Evolutionary conservation across 2,113 vertebrate genomes (phyloP).

Genomic region (Ginglymostoma cirratum): DNA sequence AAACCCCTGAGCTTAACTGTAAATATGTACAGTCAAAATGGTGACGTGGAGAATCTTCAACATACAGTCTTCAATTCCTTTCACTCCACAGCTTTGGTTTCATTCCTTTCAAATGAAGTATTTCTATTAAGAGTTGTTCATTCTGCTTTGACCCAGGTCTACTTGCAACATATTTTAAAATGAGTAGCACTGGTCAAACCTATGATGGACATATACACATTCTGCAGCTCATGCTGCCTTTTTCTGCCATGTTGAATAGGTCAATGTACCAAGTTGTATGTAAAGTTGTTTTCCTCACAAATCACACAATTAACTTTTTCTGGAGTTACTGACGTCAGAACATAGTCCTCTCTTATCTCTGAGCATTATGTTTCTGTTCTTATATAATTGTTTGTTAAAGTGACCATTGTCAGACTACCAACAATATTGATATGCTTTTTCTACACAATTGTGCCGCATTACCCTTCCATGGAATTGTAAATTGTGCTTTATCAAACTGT

Average conservation of each 20-base stretch:
- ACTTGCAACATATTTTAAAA: neutral
- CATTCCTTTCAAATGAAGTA: conserved; percentile 11
- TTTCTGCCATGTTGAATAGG: neutral
- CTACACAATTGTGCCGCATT: conserved; percentile 10
- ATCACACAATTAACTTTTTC: neutral
- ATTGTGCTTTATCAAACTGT: conserved; percentile 5
- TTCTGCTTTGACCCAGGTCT: neutral
- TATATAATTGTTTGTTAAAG: conserved; percentile 18
- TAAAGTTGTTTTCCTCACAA: neutral
- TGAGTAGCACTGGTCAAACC: neutral
- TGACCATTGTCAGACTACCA: neutral
- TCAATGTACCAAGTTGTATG: neutral
- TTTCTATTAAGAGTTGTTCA: conserved; percentile 1
- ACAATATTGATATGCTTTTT: neutral
- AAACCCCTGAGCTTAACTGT: conserved; percentile 60
- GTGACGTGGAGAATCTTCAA: conserved; percentile 39
- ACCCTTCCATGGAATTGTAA: conserved; percentile 6
- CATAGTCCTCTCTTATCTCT: neutral
- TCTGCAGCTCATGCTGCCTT: neutral
- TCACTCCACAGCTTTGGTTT: conserved; percentile 26
- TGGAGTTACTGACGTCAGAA: neutral
- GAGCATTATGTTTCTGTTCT: neutral
- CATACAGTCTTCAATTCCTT: conserved; percentile 45
- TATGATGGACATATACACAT: neutral
- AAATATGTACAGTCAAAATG: conserved; percentile 43